These are phyloP conservation scores for Gryllus bimaculatus DNA, from an alignment of 1,140 invertebrate species.

Conservation along the genomic window DNA sequence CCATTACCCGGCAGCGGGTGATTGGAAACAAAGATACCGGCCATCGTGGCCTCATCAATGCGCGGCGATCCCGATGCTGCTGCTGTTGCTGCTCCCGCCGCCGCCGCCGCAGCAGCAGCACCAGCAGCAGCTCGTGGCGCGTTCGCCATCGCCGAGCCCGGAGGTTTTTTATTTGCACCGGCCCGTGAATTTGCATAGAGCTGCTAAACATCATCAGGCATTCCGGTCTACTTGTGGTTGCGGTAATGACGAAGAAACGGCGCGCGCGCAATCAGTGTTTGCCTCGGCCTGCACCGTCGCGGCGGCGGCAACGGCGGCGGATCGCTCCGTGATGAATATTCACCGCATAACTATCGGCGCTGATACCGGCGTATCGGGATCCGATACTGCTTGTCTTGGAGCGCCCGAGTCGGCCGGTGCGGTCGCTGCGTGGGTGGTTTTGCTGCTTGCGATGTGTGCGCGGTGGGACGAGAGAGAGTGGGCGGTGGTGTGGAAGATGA, in stretches of 20 bases:
- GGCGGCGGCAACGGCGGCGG: no score
- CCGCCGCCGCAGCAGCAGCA: no score
- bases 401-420: no score
- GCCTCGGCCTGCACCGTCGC: not conserved
- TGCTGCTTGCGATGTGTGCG: no score
- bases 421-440: no score
- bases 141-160: not conserved
- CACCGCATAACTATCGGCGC: not conserved
- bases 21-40: slow-evolving; percentile 4
- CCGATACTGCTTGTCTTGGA: no score
- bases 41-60: not conserved
- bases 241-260: not conserved
- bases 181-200: not conserved
- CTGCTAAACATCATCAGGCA: not conserved
- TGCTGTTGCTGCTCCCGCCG: not conserved
- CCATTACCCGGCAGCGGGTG: not conserved
- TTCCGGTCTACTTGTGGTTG: not conserved
- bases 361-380: no score
- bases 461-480: no score
- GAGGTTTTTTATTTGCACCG: not conserved
- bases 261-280: not conserved
- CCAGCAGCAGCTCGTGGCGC: not conserved
- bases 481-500: no score
- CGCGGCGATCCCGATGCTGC: not conserved
- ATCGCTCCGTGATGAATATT: not conserved